Base-by-base conservation (phyloP, 2,888 invertebrate genomes). In the Auanema sp. region DNA sequence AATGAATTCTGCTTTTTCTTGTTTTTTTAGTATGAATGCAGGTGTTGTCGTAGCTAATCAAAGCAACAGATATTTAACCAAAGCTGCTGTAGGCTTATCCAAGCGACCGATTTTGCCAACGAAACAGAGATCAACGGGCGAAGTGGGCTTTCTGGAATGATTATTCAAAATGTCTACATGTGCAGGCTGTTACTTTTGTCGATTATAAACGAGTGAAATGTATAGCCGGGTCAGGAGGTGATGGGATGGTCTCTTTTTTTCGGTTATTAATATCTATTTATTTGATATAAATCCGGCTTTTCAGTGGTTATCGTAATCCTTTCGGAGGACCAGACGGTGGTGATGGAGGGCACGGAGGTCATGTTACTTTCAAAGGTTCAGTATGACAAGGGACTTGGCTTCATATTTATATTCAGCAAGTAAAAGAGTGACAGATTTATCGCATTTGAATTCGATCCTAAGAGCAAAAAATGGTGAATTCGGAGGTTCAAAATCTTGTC, bases 311-410 rank as follows among this genome's bases (percentile, higher is more conserved):
- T 88, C 87, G 88, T 59, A 93, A 93, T 79, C 94, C 93, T 69
- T 88, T 88, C 63, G 97, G 92, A 0, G 96, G 96, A 0, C 96
- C 95, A 0, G 92, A 93, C 85, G 96, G 95, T 0, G 97, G 96
- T 0, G 93, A 97, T 84, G 98, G 97, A 0, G 98, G 98, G 0
- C 89, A 80, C 56, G 90, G 80, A 2, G 80, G 79, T 12, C 80
- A 80, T 56, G 75, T 80, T 33, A 64, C 80, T 33, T 78, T 80
- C 50, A 54, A 63, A 69, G 79, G 79, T 78, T 24, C 53, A n/a
- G 10, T 24, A 2, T 6, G 14, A 40, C 3, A 33, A 33, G 33
- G 8, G 33, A 8, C 33, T 21, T 21, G 53, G 8, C 8, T 8
- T 33, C 12, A 33, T 58, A 11, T 14, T 53, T 12, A 49, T 12